A percentile compares a stretch with the other conserved stretches of the same genome.
These are phyloP conservation scores for Drymodes brunneopygia DNA, from an alignment of 2,113 vertebrate genomes.

Conservation along the genomic window DNA sequence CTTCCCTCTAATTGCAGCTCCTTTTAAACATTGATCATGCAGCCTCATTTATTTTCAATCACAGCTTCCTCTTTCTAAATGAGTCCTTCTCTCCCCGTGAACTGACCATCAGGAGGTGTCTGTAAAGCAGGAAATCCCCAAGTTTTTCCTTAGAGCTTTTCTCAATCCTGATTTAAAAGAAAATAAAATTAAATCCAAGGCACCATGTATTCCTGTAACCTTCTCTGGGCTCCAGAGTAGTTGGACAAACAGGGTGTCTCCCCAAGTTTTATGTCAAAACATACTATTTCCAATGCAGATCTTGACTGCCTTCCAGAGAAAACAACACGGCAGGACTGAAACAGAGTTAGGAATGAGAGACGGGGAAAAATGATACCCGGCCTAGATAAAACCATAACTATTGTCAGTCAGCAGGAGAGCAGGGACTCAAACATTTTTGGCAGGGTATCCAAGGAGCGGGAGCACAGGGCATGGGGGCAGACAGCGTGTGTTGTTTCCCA, in stretches of 20 bases:
- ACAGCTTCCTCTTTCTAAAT: neutral
- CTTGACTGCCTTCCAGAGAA: conserved; percentile 52
- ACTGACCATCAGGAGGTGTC: neutral
- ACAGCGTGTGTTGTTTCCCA: neutral
- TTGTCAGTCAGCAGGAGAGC: conserved; percentile 28
- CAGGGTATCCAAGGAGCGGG: neutral
- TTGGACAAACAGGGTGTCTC: conserved; percentile 22
- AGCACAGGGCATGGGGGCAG: neutral
- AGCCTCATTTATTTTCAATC: neutral
- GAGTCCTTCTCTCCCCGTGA: neutral
- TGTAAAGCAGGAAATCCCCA: neutral
- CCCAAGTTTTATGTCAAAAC: conserved; percentile 6
- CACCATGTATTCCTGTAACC: neutral
- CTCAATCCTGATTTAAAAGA: conserved; percentile 2
- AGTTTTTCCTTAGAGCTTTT: neutral
- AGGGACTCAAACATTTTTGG: conserved; percentile 19
- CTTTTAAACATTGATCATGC: neutral
- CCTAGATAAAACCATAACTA: conserved; percentile 11
- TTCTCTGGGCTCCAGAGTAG: conserved; percentile 15
- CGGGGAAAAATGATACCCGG: neutral
- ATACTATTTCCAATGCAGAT: neutral
- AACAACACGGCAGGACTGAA: conserved; percentile 29
- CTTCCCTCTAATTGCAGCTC: neutral
- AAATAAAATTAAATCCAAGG: conserved; percentile 1
- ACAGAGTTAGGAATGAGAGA: neutral